Evolutionary conservation across 2,888 invertebrate species (phyloP).

Genomic region (Plagodis pulveraria): DNA sequence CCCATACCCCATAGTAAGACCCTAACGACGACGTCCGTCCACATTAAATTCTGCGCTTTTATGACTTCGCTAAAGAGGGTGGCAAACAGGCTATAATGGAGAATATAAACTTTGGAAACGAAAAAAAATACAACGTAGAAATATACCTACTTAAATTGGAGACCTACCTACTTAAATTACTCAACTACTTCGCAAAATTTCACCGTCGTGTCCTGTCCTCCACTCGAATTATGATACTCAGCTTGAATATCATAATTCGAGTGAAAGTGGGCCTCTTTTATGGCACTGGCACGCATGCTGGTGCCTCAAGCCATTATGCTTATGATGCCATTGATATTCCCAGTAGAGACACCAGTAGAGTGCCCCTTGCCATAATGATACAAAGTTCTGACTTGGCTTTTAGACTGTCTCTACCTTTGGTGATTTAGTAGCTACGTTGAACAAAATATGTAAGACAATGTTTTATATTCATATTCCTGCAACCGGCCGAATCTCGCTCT

Average conservation of each 20-base stretch:
- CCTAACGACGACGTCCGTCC: constrained; percentile 27
- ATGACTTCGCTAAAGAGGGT: constrained; percentile 16
- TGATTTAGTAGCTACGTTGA: constrained; percentile 19
- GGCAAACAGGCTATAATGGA: neutral
- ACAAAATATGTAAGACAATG: constrained; percentile 4
- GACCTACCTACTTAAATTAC: constrained; percentile 32
- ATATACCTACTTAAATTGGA: constrained; percentile 14
- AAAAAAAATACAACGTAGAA: constrained; percentile 2
- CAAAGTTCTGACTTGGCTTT: constrained; percentile 38
- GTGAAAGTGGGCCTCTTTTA: constrained; percentile 64
- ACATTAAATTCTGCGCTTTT: constrained; percentile 20
- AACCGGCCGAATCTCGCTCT: too few relatives aligned
- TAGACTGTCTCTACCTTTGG: constrained; percentile 25
- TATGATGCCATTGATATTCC: constrained; percentile 68
- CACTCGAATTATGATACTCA: constrained; percentile 3
- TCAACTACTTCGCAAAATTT: constrained; percentile 41
- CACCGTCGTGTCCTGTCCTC: constrained; percentile 37
- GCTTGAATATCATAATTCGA: constrained; percentile 53
- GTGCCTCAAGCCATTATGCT: constrained; percentile 62
- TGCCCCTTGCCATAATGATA: constrained; percentile 50
- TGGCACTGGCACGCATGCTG: constrained; percentile 49
- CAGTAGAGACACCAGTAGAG: constrained; percentile 48
- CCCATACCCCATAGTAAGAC: constrained; percentile 27
- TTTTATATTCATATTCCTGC: neutral
- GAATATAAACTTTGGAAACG: constrained; percentile 8